Conservation (phyloP, 92 coral and sea anemone genomes). For the Bergia sp. region DNA sequence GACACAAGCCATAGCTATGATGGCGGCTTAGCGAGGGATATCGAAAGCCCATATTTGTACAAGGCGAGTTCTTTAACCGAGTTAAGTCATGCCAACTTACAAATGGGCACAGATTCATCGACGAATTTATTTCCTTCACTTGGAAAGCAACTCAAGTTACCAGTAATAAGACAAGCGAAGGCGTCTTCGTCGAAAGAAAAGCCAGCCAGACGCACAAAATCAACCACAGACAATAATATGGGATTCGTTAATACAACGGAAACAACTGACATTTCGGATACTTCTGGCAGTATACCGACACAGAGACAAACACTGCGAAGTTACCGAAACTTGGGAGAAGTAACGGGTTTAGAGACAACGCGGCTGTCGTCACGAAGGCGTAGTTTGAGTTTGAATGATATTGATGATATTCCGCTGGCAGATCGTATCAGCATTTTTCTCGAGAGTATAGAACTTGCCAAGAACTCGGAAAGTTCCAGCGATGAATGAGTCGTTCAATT, state of each 20-base stretch:
- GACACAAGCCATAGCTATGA: background rate
- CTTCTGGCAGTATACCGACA: background rate
- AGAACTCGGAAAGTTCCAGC: conserved; percentile 11
- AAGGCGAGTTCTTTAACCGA: background rate
- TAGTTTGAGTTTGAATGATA: conserved; percentile 41
- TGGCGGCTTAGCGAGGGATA: conserved; percentile 1
- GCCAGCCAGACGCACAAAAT: background rate
- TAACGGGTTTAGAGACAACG: background rate
- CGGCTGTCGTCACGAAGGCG: conserved; percentile 27
- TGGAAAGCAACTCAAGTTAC: background rate
- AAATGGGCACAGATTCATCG: background rate
- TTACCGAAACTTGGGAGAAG: background rate
- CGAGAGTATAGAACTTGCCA: conserved; percentile 29
- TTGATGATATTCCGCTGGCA: conserved; percentile 33
- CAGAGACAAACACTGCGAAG: conserved; percentile 5
- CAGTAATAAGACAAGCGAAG: background rate
- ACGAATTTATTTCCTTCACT: background rate
- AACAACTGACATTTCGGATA: background rate
- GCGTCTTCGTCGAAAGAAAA: background rate
- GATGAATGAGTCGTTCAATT: conserved; percentile 2
- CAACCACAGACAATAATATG: background rate
- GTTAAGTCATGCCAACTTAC: background rate
- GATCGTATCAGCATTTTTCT: conserved; percentile 33
- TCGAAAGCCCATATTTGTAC: background rate
- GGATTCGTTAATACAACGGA: background rate